Percentiles rank a stretch among this genome's conserved stretches.
Evolutionary conservation across 1,140 invertebrate species (phyloP).

Genomic region (Melitaea cinxia): DNA sequence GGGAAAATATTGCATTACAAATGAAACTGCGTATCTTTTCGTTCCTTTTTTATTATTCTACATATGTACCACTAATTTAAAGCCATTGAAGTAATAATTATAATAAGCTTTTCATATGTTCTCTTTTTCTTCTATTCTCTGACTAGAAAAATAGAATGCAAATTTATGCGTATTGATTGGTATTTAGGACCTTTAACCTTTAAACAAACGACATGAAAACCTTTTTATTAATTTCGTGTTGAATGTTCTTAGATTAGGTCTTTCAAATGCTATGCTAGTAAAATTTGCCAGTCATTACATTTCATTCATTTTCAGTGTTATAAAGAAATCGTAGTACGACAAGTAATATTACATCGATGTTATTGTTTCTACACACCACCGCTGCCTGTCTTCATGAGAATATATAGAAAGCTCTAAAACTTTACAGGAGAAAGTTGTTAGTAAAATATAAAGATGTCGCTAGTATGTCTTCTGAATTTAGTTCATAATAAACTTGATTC

Average conservation of each 20-base stretch:
- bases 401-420: background rate
- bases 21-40: too few relatives aligned
- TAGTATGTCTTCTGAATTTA: background rate
- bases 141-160: too few relatives aligned
- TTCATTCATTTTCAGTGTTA: slow-evolving; percentile 12
- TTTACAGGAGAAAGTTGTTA: slow-evolving; percentile 2
- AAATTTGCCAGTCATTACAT: slow-evolving; percentile 16
- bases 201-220: too few relatives aligned
- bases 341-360: slow-evolving; percentile 13
- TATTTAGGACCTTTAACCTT: background rate
- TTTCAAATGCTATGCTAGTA: background rate
- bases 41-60: too few relatives aligned
- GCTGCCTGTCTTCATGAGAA: background rate
- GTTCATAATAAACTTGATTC: background rate
- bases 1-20: background rate
- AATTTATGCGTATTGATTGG: slow-evolving; percentile 3
- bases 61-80: too few relatives aligned
- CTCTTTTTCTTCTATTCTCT: too few relatives aligned
- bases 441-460: slow-evolving; percentile 15
- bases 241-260: background rate
- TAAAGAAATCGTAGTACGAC: slow-evolving; percentile 9
- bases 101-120: too few relatives aligned
- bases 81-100: too few relatives aligned
- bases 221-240: too few relatives aligned
- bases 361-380: background rate